Evolutionary conservation across 2,888 invertebrate species (phyloP).

Genomic region (Autographa gamma): DNA sequence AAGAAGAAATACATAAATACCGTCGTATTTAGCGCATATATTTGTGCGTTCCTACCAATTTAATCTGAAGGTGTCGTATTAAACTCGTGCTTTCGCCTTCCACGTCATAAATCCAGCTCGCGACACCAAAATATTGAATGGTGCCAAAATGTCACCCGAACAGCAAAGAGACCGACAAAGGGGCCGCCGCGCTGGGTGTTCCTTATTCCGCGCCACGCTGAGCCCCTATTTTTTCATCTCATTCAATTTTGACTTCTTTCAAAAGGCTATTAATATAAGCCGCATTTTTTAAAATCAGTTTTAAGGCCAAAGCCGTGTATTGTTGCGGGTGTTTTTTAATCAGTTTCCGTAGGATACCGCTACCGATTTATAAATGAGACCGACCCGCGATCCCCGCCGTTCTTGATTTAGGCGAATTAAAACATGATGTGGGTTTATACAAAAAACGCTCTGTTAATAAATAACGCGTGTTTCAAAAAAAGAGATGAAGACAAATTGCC

Average conservation of each 20-base stretch:
- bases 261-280: conserved; percentile 89
- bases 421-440: conserved; percentile 85
- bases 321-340: conserved; percentile 86
- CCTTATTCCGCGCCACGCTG: conserved; percentile 80
- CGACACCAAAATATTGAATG: conserved; percentile 88
- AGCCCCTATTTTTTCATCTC: conserved; percentile 88
- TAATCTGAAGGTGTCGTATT: conserved; percentile 59
- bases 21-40: conserved; percentile 41
- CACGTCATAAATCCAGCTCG: conserved; percentile 86
- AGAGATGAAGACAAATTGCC: conserved; percentile 85
- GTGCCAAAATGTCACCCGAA: conserved; percentile 88
- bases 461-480: conserved; percentile 82
- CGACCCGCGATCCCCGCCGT: conserved; percentile 73
- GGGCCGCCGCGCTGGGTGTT: conserved; percentile 86
- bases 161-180: conserved; percentile 86
- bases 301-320: conserved; percentile 84
- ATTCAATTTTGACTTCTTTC: conserved; percentile 89
- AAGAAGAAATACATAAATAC: conserved; percentile 6
- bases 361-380: conserved; percentile 87
- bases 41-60: conserved; percentile 51
- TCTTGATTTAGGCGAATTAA: conserved; percentile 86
- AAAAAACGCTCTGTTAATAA: conserved; percentile 83
- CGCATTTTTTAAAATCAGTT: conserved; percentile 87
- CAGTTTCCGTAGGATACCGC: conserved; percentile 88
- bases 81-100: conserved; percentile 78